Evolutionary conservation across 2,888 invertebrate species (phyloP).

Genomic region (Eupithecia subfuscata): DNA sequence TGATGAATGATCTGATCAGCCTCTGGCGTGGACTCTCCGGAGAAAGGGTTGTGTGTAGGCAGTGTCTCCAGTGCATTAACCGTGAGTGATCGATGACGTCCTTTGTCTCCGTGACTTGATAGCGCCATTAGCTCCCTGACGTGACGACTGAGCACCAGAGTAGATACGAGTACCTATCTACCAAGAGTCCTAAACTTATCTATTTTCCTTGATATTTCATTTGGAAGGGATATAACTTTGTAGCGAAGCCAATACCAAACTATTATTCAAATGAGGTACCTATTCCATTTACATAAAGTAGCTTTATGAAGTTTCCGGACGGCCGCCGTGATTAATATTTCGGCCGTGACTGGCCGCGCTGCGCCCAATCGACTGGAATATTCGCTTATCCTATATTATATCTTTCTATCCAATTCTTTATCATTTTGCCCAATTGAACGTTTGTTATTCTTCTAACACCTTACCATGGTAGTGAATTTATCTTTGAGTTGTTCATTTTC

Average conservation of each 20-base stretch:
- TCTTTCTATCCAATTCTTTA: neutral
- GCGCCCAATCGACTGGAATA: conserved; percentile 57
- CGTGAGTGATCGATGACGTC: conserved; percentile 74
- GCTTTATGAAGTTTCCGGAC: conserved; percentile 70
- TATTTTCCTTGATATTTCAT: neutral
- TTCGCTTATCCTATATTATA: conserved; percentile 53
- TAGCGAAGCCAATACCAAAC: conserved; percentile 55
- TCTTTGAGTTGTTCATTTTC: neutral
- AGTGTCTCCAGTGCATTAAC: conserved; percentile 67
- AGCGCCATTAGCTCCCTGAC: conserved; percentile 59
- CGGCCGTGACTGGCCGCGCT: conserved; percentile 65
- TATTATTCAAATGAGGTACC: conserved; percentile 56
- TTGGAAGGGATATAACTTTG: neutral
- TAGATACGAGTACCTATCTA: conserved; percentile 10
- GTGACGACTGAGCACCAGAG: conserved; percentile 31
- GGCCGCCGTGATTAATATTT: conserved; percentile 72
- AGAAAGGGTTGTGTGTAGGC: conserved; percentile 65
- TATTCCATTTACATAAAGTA: conserved; percentile 71
- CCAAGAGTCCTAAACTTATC: neutral
- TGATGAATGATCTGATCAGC: conserved; percentile 59
- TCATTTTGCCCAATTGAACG: neutral
- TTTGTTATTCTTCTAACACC: neutral
- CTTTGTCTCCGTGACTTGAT: conserved; percentile 61
- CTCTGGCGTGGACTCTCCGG: conserved; percentile 52
- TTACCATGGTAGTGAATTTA: neutral